Percentiles rank a stretch among this genome's conserved stretches.
These are phyloP conservation scores for Tetragonula clypearis DNA, from an alignment of 1,140 invertebrate genomes.

Conservation along the genomic window DNA sequence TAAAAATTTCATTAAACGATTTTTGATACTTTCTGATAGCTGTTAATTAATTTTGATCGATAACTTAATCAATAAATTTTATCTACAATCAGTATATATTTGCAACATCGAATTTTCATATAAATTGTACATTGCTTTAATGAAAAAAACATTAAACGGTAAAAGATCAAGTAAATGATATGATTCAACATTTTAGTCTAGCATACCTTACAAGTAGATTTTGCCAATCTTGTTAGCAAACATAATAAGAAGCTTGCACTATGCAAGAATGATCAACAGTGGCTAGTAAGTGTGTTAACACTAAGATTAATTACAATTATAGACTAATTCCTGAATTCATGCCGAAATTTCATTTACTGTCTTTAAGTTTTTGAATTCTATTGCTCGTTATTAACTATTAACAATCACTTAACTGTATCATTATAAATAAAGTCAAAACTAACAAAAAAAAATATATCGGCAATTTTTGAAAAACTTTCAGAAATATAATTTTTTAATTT, in stretches of 20 bases:
- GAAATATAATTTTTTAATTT: not conserved
- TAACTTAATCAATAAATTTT: not conserved
- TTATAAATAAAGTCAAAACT: not conserved
- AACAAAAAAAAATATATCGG: not conserved
- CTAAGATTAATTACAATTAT: not conserved
- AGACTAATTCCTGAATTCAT: not conserved
- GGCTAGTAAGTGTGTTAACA: not conserved
- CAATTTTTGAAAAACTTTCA: not conserved
- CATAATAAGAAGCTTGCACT: not conserved
- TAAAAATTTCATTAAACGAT: too few relatives aligned
- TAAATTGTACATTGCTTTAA: not conserved
- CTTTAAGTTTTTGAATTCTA: not conserved
- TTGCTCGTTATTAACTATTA: not conserved
- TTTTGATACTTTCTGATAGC: too few relatives aligned
- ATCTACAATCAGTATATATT: not conserved
- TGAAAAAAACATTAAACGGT: not conserved
- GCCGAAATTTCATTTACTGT: not conserved
- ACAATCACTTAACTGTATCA: not conserved
- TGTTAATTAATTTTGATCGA: not conserved
- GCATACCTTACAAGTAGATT: not conserved
- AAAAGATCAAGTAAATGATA: not conserved
- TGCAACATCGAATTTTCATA: not conserved
- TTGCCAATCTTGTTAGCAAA: constrained; percentile 1
- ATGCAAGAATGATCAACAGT: not conserved
- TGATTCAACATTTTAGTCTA: not conserved